A percentile compares a stretch with the other conserved stretches of the same genome.
Conservation (phyloP, 2,797 vertebrate genomes). For the Mus minutoides region DNA sequence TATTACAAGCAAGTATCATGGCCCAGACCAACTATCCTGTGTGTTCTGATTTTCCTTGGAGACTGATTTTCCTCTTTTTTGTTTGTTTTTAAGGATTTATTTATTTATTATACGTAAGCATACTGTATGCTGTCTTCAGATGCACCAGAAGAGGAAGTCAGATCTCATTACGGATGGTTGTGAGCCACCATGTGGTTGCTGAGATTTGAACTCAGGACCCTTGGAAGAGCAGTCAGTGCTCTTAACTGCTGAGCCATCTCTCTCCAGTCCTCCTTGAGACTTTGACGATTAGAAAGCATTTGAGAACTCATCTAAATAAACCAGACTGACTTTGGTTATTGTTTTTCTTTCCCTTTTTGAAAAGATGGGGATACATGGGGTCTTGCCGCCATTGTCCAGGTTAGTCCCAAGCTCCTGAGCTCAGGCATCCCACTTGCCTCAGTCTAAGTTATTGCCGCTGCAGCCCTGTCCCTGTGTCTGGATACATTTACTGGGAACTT, state of each 20-base stretch:
- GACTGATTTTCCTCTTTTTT: too few species aligned
- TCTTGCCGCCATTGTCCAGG: background rate
- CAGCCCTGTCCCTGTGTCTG: background rate
- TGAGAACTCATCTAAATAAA: slow-evolving; percentile 20
- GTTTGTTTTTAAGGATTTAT: too few species aligned
- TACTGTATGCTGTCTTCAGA: too few species aligned
- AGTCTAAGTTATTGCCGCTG: background rate
- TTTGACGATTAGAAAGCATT: slow-evolving; percentile 13
- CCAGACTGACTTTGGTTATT: background rate
- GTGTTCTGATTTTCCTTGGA: background rate
- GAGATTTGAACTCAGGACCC: too few species aligned
- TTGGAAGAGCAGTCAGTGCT: too few species aligned
- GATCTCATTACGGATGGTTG: too few species aligned
- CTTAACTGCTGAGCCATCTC: too few species aligned
- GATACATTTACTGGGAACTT: background rate
- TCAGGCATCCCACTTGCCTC: background rate
- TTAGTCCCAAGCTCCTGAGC: background rate
- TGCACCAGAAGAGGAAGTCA: too few species aligned
- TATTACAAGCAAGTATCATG: background rate
- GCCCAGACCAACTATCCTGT: background rate
- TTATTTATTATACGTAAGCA: too few species aligned
- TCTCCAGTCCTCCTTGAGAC: background rate
- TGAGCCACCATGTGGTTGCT: too few species aligned
- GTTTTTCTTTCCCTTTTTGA: background rate
- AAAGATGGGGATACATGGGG: background rate